Conservation (phyloP, 2,797 vertebrate genomes). For the Pseudotriccus pelzelni region DNA sequence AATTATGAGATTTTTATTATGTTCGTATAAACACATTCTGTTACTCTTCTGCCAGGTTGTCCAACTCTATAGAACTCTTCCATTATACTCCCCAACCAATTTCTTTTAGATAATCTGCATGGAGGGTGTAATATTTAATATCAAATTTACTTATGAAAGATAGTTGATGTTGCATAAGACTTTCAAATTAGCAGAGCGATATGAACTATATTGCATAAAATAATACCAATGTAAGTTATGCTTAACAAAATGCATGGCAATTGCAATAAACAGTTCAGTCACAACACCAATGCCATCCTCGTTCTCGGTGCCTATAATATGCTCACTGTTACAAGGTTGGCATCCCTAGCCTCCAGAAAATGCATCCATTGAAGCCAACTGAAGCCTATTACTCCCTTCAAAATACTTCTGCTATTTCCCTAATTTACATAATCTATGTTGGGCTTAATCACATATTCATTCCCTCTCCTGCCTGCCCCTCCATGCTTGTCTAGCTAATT, state of each 20-base stretch:
- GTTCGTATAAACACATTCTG: neutral
- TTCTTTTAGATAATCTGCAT: neutral
- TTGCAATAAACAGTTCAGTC: too few relatives aligned
- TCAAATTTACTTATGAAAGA: neutral
- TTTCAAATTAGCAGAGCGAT: too few relatives aligned
- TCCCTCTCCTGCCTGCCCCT: fast-evolving
- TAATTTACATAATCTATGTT: fast-evolving
- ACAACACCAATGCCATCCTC: fast-evolving
- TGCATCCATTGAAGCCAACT: fast-evolving
- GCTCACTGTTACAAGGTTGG: fast-evolving
- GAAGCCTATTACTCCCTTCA: fast-evolving
- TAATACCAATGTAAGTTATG: fast-evolving
- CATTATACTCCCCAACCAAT: fast-evolving
- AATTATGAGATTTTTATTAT: neutral
- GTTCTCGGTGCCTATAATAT: fast-evolving
- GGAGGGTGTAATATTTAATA: neutral
- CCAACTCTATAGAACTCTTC: neutral
- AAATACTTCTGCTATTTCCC: neutral
- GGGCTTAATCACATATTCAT: too few relatives aligned
- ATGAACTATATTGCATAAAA: neutral
- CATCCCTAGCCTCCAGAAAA: too few relatives aligned
- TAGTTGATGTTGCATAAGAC: too few relatives aligned
- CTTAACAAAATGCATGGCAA: fast-evolving
- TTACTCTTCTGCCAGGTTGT: neutral
- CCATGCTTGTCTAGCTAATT: neutral